Evolutionary conservation across 2,797 vertebrate species (phyloP).

Genomic region (Pteropus rufus): DNA sequence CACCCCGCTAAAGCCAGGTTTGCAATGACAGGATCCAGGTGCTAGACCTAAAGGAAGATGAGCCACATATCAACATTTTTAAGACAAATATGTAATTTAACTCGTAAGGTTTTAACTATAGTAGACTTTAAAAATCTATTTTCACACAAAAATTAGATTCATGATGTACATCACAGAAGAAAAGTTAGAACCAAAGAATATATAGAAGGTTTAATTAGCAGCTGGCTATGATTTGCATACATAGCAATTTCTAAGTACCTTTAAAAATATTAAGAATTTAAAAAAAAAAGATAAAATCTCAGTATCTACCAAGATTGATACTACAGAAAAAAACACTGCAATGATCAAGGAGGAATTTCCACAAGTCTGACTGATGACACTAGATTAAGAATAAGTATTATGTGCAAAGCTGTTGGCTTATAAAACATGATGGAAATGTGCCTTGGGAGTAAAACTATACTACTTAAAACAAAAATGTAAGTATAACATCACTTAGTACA

Average conservation of each 20-base stretch:
- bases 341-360: neutral
- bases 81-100: neutral
- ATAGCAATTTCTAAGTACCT: neutral
- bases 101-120: neutral
- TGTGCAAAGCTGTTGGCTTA: neutral
- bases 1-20: constrained; percentile 90
- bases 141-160: neutral
- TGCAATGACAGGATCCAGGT: constrained; percentile 94
- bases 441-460: neutral
- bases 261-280: neutral
- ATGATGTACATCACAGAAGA: neutral
- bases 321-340: neutral
- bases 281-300: neutral
- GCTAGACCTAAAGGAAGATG: constrained; percentile 82
- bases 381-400: neutral
- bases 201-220: neutral
- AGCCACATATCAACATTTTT: neutral
- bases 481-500: neutral
- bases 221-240: neutral
- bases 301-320: neutral
- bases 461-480: neutral
- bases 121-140: neutral
- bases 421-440: neutral
- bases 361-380: neutral
- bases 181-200: neutral